A percentile compares a stretch with the other conserved stretches of the same genome.
phyloP scores from a whole-genome alignment of 2,113 vertebrate genomes.

The Halcyon senegalensis region DNA sequence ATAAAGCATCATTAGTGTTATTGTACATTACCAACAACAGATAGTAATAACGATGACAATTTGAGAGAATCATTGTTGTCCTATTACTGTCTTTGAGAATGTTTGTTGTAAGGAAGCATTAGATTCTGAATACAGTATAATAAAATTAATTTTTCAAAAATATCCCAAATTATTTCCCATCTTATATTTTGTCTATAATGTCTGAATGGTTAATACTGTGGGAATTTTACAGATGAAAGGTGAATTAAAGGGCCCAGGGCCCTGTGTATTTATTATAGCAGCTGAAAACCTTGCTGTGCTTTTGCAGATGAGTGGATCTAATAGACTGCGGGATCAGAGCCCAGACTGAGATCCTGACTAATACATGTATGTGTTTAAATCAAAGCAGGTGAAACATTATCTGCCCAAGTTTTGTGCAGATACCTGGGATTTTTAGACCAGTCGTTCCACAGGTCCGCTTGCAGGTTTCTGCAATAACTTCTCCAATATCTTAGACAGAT shows the following conservation, averaged over 20 bases:
- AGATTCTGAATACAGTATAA: background rate
- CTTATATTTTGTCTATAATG: background rate
- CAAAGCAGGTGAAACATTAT: background rate
- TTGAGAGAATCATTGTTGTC: background rate
- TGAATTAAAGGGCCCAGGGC: background rate
- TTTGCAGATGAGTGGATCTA: background rate
- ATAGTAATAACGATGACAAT: background rate
- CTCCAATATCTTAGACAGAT: background rate
- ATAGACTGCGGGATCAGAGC: background rate
- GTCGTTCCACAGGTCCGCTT: background rate
- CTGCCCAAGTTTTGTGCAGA: background rate
- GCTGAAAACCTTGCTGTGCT: background rate
- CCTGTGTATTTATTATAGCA: background rate
- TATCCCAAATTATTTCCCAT: background rate
- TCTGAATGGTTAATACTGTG: background rate
- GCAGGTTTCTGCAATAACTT: background rate
- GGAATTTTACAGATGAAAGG: background rate
- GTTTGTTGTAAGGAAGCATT: background rate
- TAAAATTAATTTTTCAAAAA: slow-evolving; percentile 14
- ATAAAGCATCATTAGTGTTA: slow-evolving; percentile 15
- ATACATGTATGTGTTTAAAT: background rate
- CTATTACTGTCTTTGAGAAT: background rate
- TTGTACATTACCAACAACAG: background rate
- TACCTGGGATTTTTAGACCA: background rate
- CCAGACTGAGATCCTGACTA: background rate